Evolutionary conservation across 2,888 invertebrate genomes (phyloP).

Genomic region (Brachylomia viminalis): DNA sequence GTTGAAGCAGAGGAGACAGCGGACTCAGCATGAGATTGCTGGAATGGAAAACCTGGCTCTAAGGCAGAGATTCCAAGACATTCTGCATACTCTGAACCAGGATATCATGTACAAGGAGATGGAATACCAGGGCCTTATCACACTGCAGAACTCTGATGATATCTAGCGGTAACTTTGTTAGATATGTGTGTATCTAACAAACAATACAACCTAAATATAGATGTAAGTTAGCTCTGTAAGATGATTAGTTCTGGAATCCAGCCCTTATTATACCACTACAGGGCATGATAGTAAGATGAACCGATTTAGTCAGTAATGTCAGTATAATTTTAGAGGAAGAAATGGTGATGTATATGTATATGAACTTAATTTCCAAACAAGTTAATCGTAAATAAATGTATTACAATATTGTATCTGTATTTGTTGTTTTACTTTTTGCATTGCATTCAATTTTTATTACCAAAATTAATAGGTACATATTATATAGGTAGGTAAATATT

Average conservation of each 20-base stretch:
- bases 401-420: background rate
- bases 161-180: conserved; percentile 73
- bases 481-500: too few relatives aligned
- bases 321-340: background rate
- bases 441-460: background rate
- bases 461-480: too few relatives aligned
- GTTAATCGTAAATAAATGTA: conserved; percentile 14
- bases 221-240: background rate
- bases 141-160: conserved; percentile 84
- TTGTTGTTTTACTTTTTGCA: conserved; percentile 4
- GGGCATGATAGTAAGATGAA: background rate
- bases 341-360: background rate
- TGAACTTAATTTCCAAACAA: background rate
- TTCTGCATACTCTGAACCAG: conserved; percentile 94
- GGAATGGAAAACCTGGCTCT: conserved; percentile 96
- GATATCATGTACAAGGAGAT: conserved; percentile 95
- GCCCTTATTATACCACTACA: background rate
- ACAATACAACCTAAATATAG: background rate
- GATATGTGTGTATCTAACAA: conserved; percentile 55
- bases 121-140: conserved; percentile 89
- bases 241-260: background rate
- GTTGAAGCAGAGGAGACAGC: conserved; percentile 93
- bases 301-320: background rate
- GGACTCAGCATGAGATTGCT: conserved; percentile 95
- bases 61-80: conserved; percentile 95